Evolutionary conservation across 2,113 vertebrate genomes (phyloP), one percentile per base, ranked within the genome.

Genomic region (Semnornis frantzii): DNA sequence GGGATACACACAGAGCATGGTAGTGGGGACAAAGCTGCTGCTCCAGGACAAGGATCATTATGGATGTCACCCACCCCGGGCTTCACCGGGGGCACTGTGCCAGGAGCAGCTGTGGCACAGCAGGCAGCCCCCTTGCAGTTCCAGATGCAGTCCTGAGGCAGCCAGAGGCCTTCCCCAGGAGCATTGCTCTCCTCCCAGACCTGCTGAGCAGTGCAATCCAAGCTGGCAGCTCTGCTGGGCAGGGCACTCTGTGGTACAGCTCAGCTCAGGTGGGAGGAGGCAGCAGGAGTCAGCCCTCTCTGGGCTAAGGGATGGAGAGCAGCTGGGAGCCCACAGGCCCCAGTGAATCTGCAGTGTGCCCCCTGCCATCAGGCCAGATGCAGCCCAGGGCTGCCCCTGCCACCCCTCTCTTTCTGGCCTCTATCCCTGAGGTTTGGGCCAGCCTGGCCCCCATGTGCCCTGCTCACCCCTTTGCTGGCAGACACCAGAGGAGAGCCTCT

Each of bases 71-170:
- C 55, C 42, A 63, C 34, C 70, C 48, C 75, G 54, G 75, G 8
- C 63, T 71, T 74, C 75, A 33, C 62, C 55, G 58, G 63, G 85
- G 59, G 72, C 79, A 65, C 39, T 3, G 4, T 85, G 85, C 94
- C 90, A 93, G 88, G 44, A 93, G 46, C 68, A 90, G 69, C 76
- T 54, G 39, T 87, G 75, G 72, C 82, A 69, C 88, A 79, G 71
- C 75, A 92, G 33, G 39, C 12, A 7, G 39, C 20, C 88, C 16
- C 52, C 19, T 46, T 77, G 59, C 58, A 58, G 19, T 42, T 73
- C 81, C 58, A 72, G 54, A 18, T 44, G 28, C 7, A 5, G 8
- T 23, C 54, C 9, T 11, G 9, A 28, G 42, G 28, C 79, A 75
- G 42, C 13, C 54, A 78, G 64, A 57, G 68, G 18, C 20, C 39